These are phyloP conservation scores for Aspidiotus destructor DNA, from an alignment of 2,888 invertebrate genomes.

Conservation along the genomic window DNA sequence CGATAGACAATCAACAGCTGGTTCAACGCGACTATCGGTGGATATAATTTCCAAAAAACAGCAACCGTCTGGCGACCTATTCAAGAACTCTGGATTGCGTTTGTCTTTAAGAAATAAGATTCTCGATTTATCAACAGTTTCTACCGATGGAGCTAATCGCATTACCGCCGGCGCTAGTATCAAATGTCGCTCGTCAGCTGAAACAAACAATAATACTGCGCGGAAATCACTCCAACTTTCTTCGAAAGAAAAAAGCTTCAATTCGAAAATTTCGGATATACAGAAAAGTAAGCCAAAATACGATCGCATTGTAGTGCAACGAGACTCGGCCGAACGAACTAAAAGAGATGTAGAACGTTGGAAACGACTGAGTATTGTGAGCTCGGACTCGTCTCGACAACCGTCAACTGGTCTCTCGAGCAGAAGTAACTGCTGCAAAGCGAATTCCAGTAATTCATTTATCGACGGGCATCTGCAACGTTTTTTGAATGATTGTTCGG, in stretches of 20 bases:
- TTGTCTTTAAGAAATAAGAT: conserved; percentile 22
- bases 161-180: background rate
- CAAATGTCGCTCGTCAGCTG: background rate
- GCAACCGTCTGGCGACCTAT: background rate
- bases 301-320: conserved; percentile 3
- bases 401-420: background rate
- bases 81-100: conserved; percentile 23
- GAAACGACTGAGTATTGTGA: background rate
- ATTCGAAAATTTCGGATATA: background rate
- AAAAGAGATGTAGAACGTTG: background rate
- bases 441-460: background rate
- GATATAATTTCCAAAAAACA: background rate
- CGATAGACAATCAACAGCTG: background rate
- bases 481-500: conserved; percentile 17
- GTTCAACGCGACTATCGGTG: background rate
- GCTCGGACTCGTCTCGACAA: background rate
- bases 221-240: too few species aligned
- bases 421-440: background rate
- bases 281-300: background rate
- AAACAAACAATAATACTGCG: background rate
- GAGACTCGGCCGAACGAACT: background rate
- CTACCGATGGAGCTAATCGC: background rate
- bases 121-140: conserved; percentile 10
- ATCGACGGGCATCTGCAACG: conserved; percentile 18
- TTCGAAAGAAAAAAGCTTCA: too few species aligned